These are phyloP conservation scores for Xanthia icteritia DNA, from an alignment of 2,888 invertebrate genomes.

Conservation along the genomic window DNA sequence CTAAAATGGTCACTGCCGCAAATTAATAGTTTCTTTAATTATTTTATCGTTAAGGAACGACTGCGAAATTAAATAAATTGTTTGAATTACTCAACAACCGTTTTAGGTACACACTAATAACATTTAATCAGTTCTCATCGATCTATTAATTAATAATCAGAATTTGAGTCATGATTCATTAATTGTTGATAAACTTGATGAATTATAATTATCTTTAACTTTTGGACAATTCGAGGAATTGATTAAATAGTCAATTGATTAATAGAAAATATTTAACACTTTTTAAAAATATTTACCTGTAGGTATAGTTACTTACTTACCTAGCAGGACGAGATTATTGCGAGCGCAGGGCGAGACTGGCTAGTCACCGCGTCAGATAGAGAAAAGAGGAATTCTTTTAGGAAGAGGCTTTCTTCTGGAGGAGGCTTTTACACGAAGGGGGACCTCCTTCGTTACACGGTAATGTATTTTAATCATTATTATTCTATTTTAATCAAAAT, in stretches of 20 bases:
- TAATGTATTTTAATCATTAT: too few species aligned
- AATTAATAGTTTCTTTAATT: not conserved
- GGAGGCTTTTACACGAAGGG: too few species aligned
- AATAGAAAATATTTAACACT: not conserved
- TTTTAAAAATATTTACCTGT: not conserved
- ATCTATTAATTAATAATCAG: constrained; percentile 17
- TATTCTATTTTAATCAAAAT: too few species aligned
- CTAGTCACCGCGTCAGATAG: too few species aligned
- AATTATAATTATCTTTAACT: constrained; percentile 18
- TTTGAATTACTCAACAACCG: not conserved
- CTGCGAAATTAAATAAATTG: not conserved
- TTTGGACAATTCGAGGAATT: not conserved
- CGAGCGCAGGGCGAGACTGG: too few species aligned
- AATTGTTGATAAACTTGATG: constrained; percentile 23
- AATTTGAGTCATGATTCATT: constrained; percentile 31
- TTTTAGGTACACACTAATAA: not conserved
- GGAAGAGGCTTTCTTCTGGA: too few species aligned
- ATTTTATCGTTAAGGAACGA: not conserved
- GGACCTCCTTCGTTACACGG: too few species aligned
- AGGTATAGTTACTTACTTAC: too few species aligned
- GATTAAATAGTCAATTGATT: not conserved
- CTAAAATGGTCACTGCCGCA: not conserved
- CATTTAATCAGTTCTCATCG: constrained; percentile 5
- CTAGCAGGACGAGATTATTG: too few species aligned
- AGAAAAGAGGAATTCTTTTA: too few species aligned